These are phyloP conservation scores for Catostylus mosaicus DNA, from an alignment of 30 jellyfish, hydroid and myxozoan genomes.

Conservation along the genomic window DNA sequence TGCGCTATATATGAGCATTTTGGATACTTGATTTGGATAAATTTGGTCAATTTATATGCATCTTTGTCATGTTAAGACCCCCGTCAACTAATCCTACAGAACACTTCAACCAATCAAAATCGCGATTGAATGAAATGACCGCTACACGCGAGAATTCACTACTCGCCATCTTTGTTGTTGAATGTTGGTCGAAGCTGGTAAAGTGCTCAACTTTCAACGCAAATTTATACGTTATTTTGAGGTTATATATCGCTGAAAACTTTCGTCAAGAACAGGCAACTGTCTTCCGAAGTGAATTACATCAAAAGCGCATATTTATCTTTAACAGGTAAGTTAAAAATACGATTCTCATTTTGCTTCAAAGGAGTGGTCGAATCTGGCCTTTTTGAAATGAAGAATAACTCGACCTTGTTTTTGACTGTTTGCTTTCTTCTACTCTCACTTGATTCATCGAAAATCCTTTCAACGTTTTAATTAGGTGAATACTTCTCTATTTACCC, in stretches of 20 bases:
- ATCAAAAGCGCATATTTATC: conserved; percentile 36
- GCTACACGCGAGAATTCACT: conserved; percentile 59
- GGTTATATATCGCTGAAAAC: not conserved
- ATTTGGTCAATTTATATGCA: not conserved
- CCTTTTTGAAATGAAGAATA: not conserved
- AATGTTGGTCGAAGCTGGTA: not conserved
- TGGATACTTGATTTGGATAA: not conserved
- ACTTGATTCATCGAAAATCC: not conserved
- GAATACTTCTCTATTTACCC: not conserved
- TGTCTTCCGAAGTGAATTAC: conserved; percentile 33
- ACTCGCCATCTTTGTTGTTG: conserved; percentile 70
- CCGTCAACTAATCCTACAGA: not conserved
- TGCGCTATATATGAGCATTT: too few relatives aligned
- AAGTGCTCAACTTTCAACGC: conserved; percentile 2
- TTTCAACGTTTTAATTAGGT: not conserved
- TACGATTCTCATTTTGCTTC: conserved; percentile 46
- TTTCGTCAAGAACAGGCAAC: conserved; percentile 39
- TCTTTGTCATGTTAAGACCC: not conserved
- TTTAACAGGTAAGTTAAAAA: not conserved
- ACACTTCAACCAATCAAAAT: conserved; percentile 46
- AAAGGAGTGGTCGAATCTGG: conserved; percentile 62
- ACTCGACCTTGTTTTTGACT: not conserved
- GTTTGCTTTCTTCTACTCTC: not conserved
- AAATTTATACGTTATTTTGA: not conserved
- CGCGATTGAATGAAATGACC: conserved; percentile 24